Evolutionary conservation across 2,113 vertebrate genomes (phyloP), one percentile per base, ranked within the genome.

Genomic region (Gopherus evgoodei): DNA sequence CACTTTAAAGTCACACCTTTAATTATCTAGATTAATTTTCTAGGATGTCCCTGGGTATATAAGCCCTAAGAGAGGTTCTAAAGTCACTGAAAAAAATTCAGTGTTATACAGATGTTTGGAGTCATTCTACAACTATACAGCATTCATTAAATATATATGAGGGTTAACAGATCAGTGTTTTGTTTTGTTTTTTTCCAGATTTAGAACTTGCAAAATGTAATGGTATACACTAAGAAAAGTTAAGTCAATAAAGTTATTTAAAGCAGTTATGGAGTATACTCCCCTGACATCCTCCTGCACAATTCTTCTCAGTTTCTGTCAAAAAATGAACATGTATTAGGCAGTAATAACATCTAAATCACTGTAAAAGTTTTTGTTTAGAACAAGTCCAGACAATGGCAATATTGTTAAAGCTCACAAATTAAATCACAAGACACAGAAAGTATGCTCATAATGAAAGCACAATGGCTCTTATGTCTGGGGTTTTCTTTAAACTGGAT

Each of bases 41-140:
- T 31, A 31, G 12, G 57, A 29, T 62, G 57, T 29, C 27, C 29
- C 57, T 31, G 29, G 12, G 57, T 31, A 62, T 12, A 29, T 11
- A 13, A 12, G 12, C 29, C 57, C 29, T 62, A 90, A 90, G n/a
- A 79, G 84, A 88, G 65, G 3, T 24, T 25, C 49, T 87, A 25
- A 87, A 82, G 25, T 21, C 22, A 86, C 42, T 9, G 5, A 49
- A 53, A 27, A 82, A 79, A 87, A 75, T 29, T 8, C 87, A 90
- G 47, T 10, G 86, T 78, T 88, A 80, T 24, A 12, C 5, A 87
- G 42, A 76, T 31, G 83, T 86, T 91, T 76, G 69, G 69, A 91
- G 95, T 95, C 94, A 95, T 93, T 59, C 91, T 42, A 53, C 80
- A 95, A 69, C 62, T 87, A 56, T 31, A 93, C 89, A 93, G 42